A percentile compares a stretch with the other conserved stretches of the same genome.
Conservation (phyloP, 2,888 invertebrate genomes). For the Peribatodes rhomboidaria region DNA sequence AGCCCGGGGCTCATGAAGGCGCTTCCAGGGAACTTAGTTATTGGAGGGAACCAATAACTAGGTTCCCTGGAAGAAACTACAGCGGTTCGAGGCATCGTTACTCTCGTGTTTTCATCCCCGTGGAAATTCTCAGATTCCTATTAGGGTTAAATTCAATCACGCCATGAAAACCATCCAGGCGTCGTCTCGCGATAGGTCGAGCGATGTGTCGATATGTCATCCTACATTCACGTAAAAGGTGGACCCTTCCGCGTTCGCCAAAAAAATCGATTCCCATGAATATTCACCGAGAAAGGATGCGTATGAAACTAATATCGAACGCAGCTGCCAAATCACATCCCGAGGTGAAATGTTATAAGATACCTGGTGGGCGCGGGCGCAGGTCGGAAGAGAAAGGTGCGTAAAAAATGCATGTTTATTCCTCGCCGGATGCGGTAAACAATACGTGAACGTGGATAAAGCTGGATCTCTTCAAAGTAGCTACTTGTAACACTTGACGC, state of each 20-base stretch:
- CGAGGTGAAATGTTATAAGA: constrained; percentile 58
- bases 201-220: constrained; percentile 17
- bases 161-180: constrained; percentile 4
- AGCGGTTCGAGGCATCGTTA: too few species aligned
- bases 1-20: not conserved
- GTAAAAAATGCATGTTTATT: constrained; percentile 71
- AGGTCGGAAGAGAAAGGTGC: constrained; percentile 82
- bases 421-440: constrained; percentile 65
- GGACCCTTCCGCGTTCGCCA: constrained; percentile 28
- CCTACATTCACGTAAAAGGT: constrained; percentile 10
- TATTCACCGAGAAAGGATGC: constrained; percentile 33
- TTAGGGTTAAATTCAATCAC: constrained; percentile 11
- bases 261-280: constrained; percentile 35
- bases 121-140: constrained; percentile 1
- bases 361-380: constrained; percentile 65
- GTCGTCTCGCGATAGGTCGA: constrained; percentile 8
- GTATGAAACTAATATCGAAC: constrained; percentile 35
- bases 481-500: constrained; percentile 14
- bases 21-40: constrained; percentile 7
- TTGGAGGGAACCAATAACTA: too few species aligned
- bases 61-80: too few species aligned
- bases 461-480: constrained; percentile 37
- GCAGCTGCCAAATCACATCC: constrained; percentile 49
- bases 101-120: not conserved
- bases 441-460: constrained; percentile 61